These are phyloP conservation scores for Athene noctua DNA, from an alignment of 2,113 vertebrate genomes.

Conservation along the genomic window DNA sequence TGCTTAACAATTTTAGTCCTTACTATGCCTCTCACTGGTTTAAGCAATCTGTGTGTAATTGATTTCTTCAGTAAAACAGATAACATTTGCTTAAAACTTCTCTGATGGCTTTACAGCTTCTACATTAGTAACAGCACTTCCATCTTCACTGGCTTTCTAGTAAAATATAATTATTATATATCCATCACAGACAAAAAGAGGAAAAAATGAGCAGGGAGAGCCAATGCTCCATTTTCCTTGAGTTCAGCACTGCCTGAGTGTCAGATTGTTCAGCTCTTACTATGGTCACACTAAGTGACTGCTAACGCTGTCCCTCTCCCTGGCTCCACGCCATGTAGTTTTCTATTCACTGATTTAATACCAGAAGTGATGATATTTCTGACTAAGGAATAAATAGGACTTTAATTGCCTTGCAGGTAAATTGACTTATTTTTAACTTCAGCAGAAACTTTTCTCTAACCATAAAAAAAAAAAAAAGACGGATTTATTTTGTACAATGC, in stretches of 20 bases:
- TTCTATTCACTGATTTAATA: neutral
- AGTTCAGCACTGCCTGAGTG: neutral
- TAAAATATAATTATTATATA: conserved; percentile 77
- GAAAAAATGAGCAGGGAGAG: neutral
- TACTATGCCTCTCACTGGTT: conserved; percentile 72
- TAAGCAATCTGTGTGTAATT: conserved; percentile 77
- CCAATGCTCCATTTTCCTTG: conserved; percentile 16
- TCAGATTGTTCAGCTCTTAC: neutral
- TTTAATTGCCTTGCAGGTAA: conserved; percentile 11
- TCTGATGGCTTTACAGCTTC: conserved; percentile 77
- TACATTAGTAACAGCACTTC: conserved; percentile 74
- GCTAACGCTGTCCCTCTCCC: neutral
- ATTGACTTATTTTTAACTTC: neutral
- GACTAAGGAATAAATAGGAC: neutral
- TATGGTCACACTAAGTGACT: neutral
- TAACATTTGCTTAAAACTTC: conserved; percentile 80
- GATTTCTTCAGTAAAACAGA: conserved; percentile 80
- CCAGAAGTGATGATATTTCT: neutral
- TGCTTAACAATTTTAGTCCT: conserved; percentile 76
- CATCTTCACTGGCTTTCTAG: conserved; percentile 67
- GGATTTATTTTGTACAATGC: neutral
- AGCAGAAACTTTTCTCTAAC: neutral
- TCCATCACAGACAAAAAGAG: conserved; percentile 56
- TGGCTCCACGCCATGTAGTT: neutral
- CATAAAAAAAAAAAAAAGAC: neutral